These are phyloP conservation scores for Adelosebastes latens DNA, from an alignment of 2,797 vertebrate genomes.

Conservation along the genomic window DNA sequence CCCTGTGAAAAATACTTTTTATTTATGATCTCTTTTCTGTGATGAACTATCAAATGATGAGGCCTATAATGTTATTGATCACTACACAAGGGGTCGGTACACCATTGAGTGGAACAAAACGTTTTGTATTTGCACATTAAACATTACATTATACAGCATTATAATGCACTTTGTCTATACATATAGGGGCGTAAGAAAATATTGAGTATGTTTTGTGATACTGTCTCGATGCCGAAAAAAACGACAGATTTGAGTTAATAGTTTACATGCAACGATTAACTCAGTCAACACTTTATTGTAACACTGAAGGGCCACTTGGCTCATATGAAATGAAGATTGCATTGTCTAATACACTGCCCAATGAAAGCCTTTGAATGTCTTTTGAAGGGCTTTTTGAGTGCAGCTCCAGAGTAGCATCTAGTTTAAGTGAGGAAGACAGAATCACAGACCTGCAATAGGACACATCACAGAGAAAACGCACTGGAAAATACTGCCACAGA, in stretches of 20 bases:
- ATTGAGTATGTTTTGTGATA: too few relatives aligned
- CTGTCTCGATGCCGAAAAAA: too few relatives aligned
- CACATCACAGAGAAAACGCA: not conserved
- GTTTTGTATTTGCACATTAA: not conserved
- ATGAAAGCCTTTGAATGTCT: not conserved
- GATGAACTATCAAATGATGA: not conserved
- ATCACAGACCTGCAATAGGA: not conserved
- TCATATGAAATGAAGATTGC: not conserved
- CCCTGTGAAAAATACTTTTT: not conserved
- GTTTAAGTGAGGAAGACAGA: not conserved
- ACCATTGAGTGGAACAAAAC: not conserved
- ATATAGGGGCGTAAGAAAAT: too few relatives aligned
- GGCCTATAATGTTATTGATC: not conserved
- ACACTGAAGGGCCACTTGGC: too few relatives aligned
- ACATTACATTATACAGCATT: not conserved
- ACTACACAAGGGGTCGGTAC: not conserved
- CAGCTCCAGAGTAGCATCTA: not conserved
- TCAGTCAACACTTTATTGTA: too few relatives aligned
- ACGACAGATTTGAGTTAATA: rapidly evolving
- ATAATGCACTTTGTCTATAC: not conserved
- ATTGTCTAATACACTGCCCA: not conserved
- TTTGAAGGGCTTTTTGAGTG: not conserved
- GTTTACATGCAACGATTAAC: too few relatives aligned
- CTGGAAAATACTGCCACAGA: not conserved
- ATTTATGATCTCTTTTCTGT: not conserved